phyloP scores from a whole-genome alignment of 2,113 vertebrate species.

The Pseudolaguvia tuberculata region DNA sequence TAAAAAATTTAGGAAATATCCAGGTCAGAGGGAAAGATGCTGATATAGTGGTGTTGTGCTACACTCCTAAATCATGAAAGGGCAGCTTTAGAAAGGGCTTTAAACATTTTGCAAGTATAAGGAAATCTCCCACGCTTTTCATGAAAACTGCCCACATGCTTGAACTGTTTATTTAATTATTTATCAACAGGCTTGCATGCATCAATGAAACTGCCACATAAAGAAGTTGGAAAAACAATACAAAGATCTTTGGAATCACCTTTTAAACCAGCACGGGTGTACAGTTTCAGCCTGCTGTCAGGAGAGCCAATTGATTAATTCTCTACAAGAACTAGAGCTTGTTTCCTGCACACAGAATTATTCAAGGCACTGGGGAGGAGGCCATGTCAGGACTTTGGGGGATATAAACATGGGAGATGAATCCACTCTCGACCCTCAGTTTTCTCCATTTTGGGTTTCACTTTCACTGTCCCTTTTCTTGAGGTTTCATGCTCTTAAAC shows the following conservation, averaged over 20 bases:
- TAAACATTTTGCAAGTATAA: not conserved
- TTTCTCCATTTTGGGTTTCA: slow-evolving; percentile 1
- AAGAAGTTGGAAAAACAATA: slow-evolving; percentile 35
- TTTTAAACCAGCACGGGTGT: slow-evolving; percentile 13
- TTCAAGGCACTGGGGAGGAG: not conserved
- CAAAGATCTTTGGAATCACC: slow-evolving; percentile 28
- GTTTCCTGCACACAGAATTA: not conserved
- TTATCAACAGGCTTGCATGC: slow-evolving; percentile 40
- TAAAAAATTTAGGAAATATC: not conserved
- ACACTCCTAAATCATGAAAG: not conserved
- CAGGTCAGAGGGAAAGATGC: not conserved
- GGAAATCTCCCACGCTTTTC: slow-evolving; percentile 49
- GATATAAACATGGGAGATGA: slow-evolving; percentile 55
- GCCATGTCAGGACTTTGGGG: slow-evolving; percentile 10
- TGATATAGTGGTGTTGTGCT: not conserved
- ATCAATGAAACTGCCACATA: slow-evolving; percentile 29
- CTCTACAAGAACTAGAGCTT: slow-evolving; percentile 11
- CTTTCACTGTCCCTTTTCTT: slow-evolving; percentile 50
- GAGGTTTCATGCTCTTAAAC: slow-evolving; percentile 60
- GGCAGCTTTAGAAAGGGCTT: not conserved
- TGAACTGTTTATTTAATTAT: slow-evolving; percentile 19
- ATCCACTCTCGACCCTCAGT: slow-evolving; percentile 43
- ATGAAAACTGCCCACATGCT: slow-evolving; percentile 31
- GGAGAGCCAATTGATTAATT: slow-evolving; percentile 11
- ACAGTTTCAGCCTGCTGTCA: slow-evolving; percentile 33